phyloP scores from a whole-genome alignment of 2,113 vertebrate genomes.

The Gymnorhina tibicen region DNA sequence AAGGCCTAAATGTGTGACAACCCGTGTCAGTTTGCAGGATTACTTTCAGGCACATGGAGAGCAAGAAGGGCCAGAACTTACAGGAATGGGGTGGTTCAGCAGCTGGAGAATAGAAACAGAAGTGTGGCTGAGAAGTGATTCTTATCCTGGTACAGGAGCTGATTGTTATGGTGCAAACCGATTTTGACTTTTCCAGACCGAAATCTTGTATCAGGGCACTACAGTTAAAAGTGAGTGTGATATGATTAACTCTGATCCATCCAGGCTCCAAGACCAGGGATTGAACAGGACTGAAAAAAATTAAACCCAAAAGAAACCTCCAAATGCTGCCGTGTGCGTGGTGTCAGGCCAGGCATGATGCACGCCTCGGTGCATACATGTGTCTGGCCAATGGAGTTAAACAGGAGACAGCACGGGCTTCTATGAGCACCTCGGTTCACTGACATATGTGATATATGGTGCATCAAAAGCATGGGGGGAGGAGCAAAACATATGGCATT shows the following conservation, averaged over 20 bases:
- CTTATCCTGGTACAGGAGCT: neutral
- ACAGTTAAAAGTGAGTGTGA: neutral
- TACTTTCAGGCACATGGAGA: neutral
- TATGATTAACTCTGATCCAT: neutral
- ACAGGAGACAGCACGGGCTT: neutral
- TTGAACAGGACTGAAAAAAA: neutral
- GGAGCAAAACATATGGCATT: neutral
- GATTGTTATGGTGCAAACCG: neutral
- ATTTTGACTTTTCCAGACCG: neutral
- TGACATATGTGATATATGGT: neutral
- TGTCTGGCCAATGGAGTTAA: neutral
- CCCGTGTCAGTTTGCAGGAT: neutral
- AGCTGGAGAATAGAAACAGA: neutral
- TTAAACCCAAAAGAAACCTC: neutral
- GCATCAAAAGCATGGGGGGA: neutral
- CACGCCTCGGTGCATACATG: fast-evolving
- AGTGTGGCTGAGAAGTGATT: neutral
- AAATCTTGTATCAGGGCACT: neutral
- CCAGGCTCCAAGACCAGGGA: neutral
- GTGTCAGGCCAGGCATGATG: neutral
- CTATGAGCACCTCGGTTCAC: neutral
- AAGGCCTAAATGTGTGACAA: neutral
- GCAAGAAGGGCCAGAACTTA: neutral
- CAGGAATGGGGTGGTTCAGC: neutral
- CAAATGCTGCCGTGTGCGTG: neutral